A percentile compares a stretch with the other conserved stretches of the same genome.
Conservation (phyloP, 1,140 invertebrate species). For the Callitettix versicolor region DNA sequence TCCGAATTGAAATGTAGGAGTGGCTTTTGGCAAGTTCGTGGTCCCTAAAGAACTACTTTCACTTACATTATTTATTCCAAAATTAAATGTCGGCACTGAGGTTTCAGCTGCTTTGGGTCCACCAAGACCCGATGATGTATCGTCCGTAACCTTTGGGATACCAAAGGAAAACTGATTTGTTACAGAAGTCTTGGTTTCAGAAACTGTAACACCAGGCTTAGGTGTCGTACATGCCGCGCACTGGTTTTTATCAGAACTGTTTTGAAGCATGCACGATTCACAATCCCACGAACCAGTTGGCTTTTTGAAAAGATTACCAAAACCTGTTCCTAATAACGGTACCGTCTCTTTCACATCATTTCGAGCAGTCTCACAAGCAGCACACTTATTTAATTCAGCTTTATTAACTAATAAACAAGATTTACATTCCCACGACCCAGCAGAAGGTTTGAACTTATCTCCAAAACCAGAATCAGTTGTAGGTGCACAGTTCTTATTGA, state of each 20-base stretch:
- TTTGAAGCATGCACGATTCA: slow-evolving; percentile 45
- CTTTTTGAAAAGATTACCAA: slow-evolving; percentile 41
- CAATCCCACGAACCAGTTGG: slow-evolving; percentile 45
- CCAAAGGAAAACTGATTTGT: slow-evolving; percentile 40
- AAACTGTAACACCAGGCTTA: slow-evolving; percentile 25
- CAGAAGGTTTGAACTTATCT: neutral
- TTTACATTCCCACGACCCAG: slow-evolving; percentile 46
- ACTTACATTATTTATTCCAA: slow-evolving; percentile 35
- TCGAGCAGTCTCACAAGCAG: neutral
- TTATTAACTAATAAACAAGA: slow-evolving; percentile 46
- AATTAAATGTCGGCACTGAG: slow-evolving; percentile 30
- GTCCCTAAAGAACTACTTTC: neutral
- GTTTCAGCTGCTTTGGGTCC: slow-evolving; percentile 17
- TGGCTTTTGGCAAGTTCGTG: slow-evolving; percentile 14
- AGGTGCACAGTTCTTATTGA: slow-evolving; percentile 27
- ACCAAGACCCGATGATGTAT: slow-evolving; percentile 32
- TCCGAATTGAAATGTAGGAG: neutral
- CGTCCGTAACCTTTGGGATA: slow-evolving; percentile 38
- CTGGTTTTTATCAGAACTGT: slow-evolving; percentile 37
- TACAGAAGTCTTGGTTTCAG: slow-evolving; percentile 26
- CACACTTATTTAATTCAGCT: neutral
- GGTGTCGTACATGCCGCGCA: slow-evolving; percentile 40
- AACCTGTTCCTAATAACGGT: slow-evolving; percentile 24
- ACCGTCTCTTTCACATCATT: slow-evolving; percentile 13
- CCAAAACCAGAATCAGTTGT: slow-evolving; percentile 23